phyloP scores from a whole-genome alignment of 2,888 invertebrate genomes.

The Synergus itoensis region DNA sequence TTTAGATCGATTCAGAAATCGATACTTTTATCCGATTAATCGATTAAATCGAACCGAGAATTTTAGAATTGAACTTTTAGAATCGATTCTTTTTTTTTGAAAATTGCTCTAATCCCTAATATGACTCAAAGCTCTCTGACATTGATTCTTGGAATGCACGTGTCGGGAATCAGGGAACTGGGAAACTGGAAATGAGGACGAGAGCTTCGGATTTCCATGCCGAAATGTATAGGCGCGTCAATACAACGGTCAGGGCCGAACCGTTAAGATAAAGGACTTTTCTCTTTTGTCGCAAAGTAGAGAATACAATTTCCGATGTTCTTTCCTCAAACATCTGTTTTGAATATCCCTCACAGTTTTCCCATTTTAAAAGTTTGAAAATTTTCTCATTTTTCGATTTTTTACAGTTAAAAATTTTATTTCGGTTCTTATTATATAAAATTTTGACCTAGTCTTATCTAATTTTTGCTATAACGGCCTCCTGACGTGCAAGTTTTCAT shows the following conservation, averaged over 20 bases:
- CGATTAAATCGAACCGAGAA: too few species aligned
- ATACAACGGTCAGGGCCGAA: conserved; percentile 35
- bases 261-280: conserved; percentile 38
- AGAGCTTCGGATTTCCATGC: conserved; percentile 2
- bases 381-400: too few species aligned
- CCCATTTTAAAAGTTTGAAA: neutral
- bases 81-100: too few species aligned
- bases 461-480: too few species aligned
- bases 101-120: too few species aligned
- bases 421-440: too few species aligned
- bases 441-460: too few species aligned
- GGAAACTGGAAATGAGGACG: conserved; percentile 20
- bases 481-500: too few species aligned
- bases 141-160: neutral
- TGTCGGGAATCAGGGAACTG: neutral
- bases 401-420: too few species aligned
- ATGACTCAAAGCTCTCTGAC: neutral
- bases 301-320: conserved; percentile 17
- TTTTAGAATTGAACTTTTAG: too few species aligned
- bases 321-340: neutral
- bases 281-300: conserved; percentile 50
- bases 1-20: too few species aligned
- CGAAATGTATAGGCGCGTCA: conserved; percentile 34
- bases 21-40: too few species aligned
- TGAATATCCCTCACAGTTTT: neutral